Percentiles rank a stretch among this genome's conserved stretches.
phyloP scores from a whole-genome alignment of 2,113 vertebrate species.

The Ophiodon elongatus region DNA sequence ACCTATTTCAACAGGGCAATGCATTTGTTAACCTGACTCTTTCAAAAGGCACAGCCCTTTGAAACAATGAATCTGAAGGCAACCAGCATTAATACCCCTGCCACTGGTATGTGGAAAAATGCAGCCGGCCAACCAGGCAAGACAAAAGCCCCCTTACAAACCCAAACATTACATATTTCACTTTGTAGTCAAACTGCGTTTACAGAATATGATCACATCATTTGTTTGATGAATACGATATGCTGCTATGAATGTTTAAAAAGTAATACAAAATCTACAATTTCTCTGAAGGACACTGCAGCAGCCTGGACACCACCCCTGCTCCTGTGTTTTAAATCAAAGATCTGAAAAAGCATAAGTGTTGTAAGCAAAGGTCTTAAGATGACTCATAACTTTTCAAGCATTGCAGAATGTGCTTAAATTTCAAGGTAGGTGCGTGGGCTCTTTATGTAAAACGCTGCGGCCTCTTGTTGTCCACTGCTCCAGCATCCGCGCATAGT shows the following conservation, averaged over 20 bases:
- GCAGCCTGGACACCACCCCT: not conserved
- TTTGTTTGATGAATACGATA: not conserved
- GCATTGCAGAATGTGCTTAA: slow-evolving; percentile 32
- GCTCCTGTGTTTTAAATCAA: slow-evolving; percentile 18
- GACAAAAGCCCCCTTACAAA: not conserved
- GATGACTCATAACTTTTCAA: slow-evolving; percentile 55
- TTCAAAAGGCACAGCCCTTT: slow-evolving; percentile 1
- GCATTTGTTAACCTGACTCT: slow-evolving; percentile 25
- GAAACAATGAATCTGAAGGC: slow-evolving; percentile 36
- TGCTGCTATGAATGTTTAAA: not conserved
- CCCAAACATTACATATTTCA: not conserved
- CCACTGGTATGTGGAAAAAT: not conserved
- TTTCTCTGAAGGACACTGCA: not conserved
- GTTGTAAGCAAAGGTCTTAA: slow-evolving; percentile 32
- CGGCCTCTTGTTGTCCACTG: not conserved
- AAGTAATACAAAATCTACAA: not conserved
- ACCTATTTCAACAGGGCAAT: slow-evolving; percentile 59
- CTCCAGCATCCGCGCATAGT: not conserved
- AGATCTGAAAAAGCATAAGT: slow-evolving; percentile 7
- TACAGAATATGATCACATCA: not conserved
- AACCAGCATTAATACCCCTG: not conserved
- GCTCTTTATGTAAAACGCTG: slow-evolving; percentile 14
- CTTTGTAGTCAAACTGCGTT: not conserved
- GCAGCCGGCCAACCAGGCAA: not conserved
- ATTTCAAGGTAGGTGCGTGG: slow-evolving; percentile 44